These are phyloP conservation scores for Stegostoma tigrinum DNA, from an alignment of 2,113 vertebrate species.

Conservation along the genomic window DNA sequence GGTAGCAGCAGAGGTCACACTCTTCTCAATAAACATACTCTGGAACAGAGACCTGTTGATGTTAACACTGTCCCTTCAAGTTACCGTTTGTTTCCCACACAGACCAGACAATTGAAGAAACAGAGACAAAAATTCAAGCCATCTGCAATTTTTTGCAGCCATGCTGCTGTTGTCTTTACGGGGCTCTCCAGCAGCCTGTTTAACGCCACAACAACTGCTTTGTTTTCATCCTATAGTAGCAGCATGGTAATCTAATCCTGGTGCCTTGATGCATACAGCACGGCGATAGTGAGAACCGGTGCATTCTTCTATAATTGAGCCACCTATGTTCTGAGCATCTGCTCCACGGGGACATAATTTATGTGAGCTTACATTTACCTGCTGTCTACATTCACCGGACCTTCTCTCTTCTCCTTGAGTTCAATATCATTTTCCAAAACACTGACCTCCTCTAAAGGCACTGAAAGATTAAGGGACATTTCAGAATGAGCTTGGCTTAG, in stretches of 20 bases:
- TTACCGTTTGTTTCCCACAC: not conserved
- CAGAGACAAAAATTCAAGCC: not conserved
- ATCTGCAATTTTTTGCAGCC: not conserved
- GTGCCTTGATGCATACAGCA: not conserved
- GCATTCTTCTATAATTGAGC: not conserved
- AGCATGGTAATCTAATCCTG: not conserved
- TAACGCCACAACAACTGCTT: not conserved
- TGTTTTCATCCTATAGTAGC: not conserved
- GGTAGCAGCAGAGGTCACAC: not conserved
- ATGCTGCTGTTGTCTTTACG: not conserved
- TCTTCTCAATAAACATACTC: not conserved
- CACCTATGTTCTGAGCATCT: conserved; percentile 1
- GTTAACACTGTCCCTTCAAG: not conserved
- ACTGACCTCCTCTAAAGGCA: not conserved
- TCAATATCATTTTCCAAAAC: not conserved
- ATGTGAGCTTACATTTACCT: not conserved
- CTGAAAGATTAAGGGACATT: not conserved
- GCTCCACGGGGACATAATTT: not conserved
- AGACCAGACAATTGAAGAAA: not conserved
- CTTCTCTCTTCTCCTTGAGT: not conserved
- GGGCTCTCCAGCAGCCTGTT: not conserved
- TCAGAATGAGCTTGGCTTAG: not conserved
- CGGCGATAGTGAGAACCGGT: not conserved
- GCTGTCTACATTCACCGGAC: not conserved
- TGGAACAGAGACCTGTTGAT: not conserved